Percentiles rank a stretch among this genome's conserved stretches.
Conservation (phyloP, 1,140 invertebrate genomes). For the Aphidius gifuensis region DNA sequence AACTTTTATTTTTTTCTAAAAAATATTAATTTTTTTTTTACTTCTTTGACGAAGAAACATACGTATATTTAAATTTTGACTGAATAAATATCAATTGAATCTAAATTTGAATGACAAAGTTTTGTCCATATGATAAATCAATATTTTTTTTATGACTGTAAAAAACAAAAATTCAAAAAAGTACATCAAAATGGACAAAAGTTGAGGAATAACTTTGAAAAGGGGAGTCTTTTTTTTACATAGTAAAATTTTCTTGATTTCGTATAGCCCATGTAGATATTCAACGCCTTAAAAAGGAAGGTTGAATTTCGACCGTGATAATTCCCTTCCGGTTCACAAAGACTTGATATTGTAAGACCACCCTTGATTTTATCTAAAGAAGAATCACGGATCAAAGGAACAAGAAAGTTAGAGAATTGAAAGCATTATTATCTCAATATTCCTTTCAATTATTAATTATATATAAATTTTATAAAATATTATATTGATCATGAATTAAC, state of each 20-base stretch:
- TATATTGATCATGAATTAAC: too few relatives aligned
- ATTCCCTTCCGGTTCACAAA: slow-evolving; percentile 2
- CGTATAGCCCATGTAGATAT: not conserved
- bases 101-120: slow-evolving; percentile 1
- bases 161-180: not conserved
- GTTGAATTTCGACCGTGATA: slow-evolving; percentile 2
- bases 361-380: not conserved
- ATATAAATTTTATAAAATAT: too few relatives aligned
- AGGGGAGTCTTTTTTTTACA: too few relatives aligned
- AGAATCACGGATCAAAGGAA: slow-evolving; percentile 4
- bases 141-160: not conserved
- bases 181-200: not conserved
- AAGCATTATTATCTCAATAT: too few relatives aligned
- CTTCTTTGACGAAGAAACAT: not conserved
- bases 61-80: slow-evolving; percentile 16
- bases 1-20: slow-evolving; percentile 6
- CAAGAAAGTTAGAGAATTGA: not conserved
- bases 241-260: too few relatives aligned
- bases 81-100: slow-evolving; percentile 40
- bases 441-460: too few relatives aligned
- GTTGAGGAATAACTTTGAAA: too few relatives aligned
- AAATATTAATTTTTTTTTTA: not conserved
- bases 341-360: not conserved
- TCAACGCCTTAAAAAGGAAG: slow-evolving; percentile 5
- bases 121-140: not conserved